Percentiles rank a stretch among this genome's conserved stretches.
Conservation (phyloP, 2,797 vertebrate species). For the Protosalanx chinensis region DNA sequence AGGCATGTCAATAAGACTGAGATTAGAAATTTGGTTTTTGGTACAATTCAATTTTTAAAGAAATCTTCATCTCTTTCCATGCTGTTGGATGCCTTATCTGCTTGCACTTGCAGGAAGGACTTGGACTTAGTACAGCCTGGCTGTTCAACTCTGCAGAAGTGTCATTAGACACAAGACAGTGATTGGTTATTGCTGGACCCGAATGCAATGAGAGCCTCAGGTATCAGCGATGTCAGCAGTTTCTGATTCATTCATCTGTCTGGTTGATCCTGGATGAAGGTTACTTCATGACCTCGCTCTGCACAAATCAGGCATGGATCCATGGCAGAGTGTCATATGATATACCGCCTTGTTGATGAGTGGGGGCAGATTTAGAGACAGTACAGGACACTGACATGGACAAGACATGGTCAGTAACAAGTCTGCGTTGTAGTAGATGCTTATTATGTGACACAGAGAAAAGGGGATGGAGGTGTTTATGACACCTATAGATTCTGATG, state of each 20-base stretch:
- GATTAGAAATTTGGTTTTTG: background rate
- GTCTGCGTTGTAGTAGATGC: background rate
- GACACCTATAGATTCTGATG: no score
- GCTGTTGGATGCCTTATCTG: background rate
- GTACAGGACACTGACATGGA: constrained; percentile 39
- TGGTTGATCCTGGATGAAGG: constrained; percentile 64
- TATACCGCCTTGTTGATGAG: constrained; percentile 48
- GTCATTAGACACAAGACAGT: constrained; percentile 39
- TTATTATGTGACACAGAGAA: background rate
- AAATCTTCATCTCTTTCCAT: background rate
- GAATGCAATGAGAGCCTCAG: constrained; percentile 44
- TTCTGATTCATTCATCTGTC: constrained; percentile 65
- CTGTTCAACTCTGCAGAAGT: constrained; percentile 34
- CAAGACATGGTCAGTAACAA: background rate
- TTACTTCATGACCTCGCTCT: constrained; percentile 64
- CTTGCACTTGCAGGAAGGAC: background rate
- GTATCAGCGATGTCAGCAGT: constrained; percentile 65
- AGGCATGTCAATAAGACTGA: background rate
- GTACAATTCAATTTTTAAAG: background rate
- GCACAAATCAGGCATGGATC: constrained; percentile 55
- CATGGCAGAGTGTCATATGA: constrained; percentile 47
- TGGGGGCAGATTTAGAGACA: constrained; percentile 47
- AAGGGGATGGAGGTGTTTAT: background rate
- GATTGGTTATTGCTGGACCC: constrained; percentile 44
- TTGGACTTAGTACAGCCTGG: background rate